Evolutionary conservation across 2,113 vertebrate species (phyloP).

Genomic region (Chloropsis cyanopogon): DNA sequence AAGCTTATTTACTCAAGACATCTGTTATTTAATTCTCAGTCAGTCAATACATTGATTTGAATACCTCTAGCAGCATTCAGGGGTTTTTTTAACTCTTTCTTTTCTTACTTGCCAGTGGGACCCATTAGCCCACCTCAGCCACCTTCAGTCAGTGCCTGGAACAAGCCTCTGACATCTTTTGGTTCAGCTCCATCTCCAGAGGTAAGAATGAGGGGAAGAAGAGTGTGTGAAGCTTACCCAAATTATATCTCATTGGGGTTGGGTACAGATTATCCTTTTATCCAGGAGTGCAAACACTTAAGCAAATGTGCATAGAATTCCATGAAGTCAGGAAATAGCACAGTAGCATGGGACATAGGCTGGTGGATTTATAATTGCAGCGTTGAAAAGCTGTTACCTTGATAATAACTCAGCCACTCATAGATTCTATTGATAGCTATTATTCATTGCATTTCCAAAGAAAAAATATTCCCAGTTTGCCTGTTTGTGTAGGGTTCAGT

Average conservation of each 20-base stretch:
- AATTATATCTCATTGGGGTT: not conserved
- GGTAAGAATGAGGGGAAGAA: conserved; percentile 71
- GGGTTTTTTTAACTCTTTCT: not conserved
- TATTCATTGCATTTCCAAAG: not conserved
- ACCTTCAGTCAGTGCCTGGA: conserved; percentile 98
- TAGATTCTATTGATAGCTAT: not conserved
- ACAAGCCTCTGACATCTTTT: conserved; percentile 97
- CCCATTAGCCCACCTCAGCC: conserved; percentile 95
- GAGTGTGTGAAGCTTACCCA: not conserved
- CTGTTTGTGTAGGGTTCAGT: not conserved
- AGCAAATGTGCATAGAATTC: not conserved
- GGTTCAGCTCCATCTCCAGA: conserved; percentile 83
- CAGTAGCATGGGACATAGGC: not conserved
- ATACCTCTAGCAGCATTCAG: not conserved
- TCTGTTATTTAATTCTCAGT: not conserved
- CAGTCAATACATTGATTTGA: not conserved
- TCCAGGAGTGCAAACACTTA: fast-evolving
- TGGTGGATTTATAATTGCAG: not conserved
- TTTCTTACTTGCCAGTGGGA: conserved; percentile 81
- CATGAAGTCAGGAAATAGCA: not conserved
- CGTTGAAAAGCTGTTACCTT: not conserved
- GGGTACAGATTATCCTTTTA: not conserved
- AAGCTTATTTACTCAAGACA: not conserved
- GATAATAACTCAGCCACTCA: not conserved
- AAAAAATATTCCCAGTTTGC: not conserved